Conservation (phyloP, 2,888 invertebrate genomes). For the Rhagophthalmus giganteus region DNA sequence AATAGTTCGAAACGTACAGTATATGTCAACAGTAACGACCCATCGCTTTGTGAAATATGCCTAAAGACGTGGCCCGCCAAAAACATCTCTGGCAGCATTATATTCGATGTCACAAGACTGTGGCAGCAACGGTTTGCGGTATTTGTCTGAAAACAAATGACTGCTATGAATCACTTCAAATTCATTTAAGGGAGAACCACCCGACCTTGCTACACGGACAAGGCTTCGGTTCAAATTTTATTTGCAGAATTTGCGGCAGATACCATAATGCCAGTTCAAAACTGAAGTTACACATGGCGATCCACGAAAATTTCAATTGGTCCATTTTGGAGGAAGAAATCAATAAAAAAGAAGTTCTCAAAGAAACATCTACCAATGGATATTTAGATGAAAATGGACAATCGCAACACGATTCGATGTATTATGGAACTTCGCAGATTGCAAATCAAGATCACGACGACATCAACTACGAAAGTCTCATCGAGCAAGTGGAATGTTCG, state of each 20-base stretch:
- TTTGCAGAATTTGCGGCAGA: constrained; percentile 57
- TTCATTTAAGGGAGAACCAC: constrained; percentile 58
- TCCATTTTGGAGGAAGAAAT: constrained; percentile 32
- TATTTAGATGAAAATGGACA: constrained; percentile 2
- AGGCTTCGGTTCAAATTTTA: constrained; percentile 62
- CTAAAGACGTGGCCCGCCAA: constrained; percentile 64
- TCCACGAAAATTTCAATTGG: constrained; percentile 59
- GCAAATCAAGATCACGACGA: constrained; percentile 35
- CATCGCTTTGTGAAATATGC: constrained; percentile 60
- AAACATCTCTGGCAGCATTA: constrained; percentile 66
- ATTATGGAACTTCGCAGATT: background rate
- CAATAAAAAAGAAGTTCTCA: constrained; percentile 32
- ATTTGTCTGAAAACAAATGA: constrained; percentile 62
- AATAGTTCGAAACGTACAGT: constrained; percentile 57
- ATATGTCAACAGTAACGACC: constrained; percentile 58
- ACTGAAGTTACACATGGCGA: constrained; percentile 60
- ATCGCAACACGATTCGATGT: background rate
- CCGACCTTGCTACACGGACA: constrained; percentile 56
- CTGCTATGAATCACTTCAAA: constrained; percentile 56
- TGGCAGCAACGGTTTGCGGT: constrained; percentile 63
- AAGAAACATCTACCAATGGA: constrained; percentile 34
- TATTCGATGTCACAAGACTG: constrained; percentile 60
- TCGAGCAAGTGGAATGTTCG: constrained; percentile 43
- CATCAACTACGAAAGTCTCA: constrained; percentile 50
- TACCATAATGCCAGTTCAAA: constrained; percentile 64